A percentile compares a stretch with the other conserved stretches of the same genome.
These are phyloP conservation scores for Acomys russatus DNA, from an alignment of 2,797 vertebrate genomes.

Conservation along the genomic window DNA sequence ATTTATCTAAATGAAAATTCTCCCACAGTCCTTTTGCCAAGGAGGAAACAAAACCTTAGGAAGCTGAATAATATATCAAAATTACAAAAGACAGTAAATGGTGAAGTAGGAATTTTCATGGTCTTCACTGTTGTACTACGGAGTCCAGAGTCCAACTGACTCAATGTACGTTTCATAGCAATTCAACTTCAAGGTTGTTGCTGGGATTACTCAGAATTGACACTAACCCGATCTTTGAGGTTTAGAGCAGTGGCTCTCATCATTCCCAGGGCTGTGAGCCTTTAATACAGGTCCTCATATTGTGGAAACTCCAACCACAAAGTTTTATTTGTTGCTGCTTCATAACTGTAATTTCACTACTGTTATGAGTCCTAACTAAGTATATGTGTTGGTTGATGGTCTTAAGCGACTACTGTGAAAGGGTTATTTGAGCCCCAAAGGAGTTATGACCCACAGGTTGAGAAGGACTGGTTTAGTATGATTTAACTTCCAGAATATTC, in stretches of 20 bases:
- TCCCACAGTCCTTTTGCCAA: not conserved
- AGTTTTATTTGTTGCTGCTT: not conserved
- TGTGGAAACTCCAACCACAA: no score
- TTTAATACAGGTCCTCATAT: not conserved
- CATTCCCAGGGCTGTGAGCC: not conserved
- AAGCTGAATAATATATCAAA: slow-evolving; percentile 28
- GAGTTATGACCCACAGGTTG: not conserved
- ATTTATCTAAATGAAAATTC: slow-evolving; percentile 31
- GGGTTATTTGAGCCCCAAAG: not conserved
- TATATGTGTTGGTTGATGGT: no score
- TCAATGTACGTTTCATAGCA: not conserved
- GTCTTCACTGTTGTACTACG: not conserved
- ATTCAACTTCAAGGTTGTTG: not conserved
- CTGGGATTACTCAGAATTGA: not conserved
- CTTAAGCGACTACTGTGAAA: not conserved
- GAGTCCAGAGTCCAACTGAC: not conserved
- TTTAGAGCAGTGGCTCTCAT: not conserved
- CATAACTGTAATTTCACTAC: no score
- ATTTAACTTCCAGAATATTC: not conserved
- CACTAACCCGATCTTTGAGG: not conserved
- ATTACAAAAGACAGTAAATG: not conserved
- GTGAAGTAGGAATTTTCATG: slow-evolving; percentile 34
- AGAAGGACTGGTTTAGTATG: not conserved
- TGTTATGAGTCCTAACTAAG: not conserved
- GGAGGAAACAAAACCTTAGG: slow-evolving; percentile 37